Evolutionary conservation across 1,140 invertebrate genomes (phyloP), one percentile per base, ranked within the genome.

Genomic region (Ceratina japonica): DNA sequence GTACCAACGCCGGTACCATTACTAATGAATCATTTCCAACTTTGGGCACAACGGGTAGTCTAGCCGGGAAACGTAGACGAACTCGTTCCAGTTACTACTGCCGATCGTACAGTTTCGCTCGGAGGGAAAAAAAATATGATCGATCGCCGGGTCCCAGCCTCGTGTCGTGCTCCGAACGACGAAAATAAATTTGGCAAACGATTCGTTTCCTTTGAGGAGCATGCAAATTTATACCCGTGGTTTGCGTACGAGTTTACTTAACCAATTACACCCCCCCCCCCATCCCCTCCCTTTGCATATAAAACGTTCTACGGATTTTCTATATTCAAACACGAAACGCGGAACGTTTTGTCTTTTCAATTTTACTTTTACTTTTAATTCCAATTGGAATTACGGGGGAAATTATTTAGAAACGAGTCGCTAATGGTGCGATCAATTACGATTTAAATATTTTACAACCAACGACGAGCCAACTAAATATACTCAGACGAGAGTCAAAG

Each of bases 11-110:
- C 37, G 71, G 61, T 79, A 74, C 77, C 71, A 79, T 74, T 79
- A 74, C 77, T 79, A 79, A 79, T 79, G 77, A 79, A 79, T 79
- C 77, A 79, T 79, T 79, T 65, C 77, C 52, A 79, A 79, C 77
- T 79, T 79, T 49, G 77, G 71, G 74, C 77, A 79, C 71, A 79
- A 79, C 77, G 71, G 70, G 10, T 44, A 44, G 37, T 44, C 37
- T 37, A 51, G 16, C n/a, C 44, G n/a, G 75, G 69, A 44, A 44
- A 63, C 75, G 62, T 72, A 62, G 68, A 78, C 59, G 77, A 79
- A 74, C 37, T 44, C 62, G 71, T 79, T 79, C 71, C 77, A 65
- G 77, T 65, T 74, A 79, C 77, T 44, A 73, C 37, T 74, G 77
- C 71, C 77, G 77, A 74, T 65, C 70, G 77, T 79, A 74, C 77